Conservation (phyloP, 2,888 invertebrate species). For the Synergus itoensis region DNA sequence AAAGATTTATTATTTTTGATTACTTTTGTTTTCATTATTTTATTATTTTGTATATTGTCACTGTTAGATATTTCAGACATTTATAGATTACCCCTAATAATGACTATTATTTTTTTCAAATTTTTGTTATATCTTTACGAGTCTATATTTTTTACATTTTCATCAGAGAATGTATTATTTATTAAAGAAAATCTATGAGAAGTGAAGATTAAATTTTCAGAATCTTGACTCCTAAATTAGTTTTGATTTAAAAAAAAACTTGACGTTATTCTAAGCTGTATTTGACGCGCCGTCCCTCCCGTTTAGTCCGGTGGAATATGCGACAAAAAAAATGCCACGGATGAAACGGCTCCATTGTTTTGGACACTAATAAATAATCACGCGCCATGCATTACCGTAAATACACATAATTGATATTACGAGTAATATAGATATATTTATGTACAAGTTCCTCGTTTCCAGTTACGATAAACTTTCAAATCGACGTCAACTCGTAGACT, state of each 20-base stretch:
- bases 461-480: conserved; percentile 65
- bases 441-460: conserved; percentile 75
- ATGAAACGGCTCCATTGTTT: conserved; percentile 48
- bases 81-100: not conserved
- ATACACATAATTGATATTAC: conserved; percentile 65
- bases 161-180: not conserved
- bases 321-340: conserved; percentile 33
- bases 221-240: not conserved
- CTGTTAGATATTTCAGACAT: not conserved
- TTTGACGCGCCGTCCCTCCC: conserved; percentile 68
- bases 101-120: not conserved
- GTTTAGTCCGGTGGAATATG: conserved; percentile 54
- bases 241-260: not conserved
- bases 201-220: not conserved
- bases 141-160: not conserved
- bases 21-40: not conserved
- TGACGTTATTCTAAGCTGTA: conserved; percentile 59
- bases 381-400: conserved; percentile 53
- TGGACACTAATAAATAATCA: conserved; percentile 51
- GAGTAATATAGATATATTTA: conserved; percentile 72
- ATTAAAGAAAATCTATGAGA: not conserved
- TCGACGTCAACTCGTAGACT: conserved; percentile 62
- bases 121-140: not conserved
- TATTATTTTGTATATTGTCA: conserved; percentile 1
- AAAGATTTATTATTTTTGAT: not conserved